A percentile compares a stretch with the other conserved stretches of the same genome.
Evolutionary conservation across 92 coral and sea anemone genomes (phyloP).

Genomic region (Zoanthus sociatus): DNA sequence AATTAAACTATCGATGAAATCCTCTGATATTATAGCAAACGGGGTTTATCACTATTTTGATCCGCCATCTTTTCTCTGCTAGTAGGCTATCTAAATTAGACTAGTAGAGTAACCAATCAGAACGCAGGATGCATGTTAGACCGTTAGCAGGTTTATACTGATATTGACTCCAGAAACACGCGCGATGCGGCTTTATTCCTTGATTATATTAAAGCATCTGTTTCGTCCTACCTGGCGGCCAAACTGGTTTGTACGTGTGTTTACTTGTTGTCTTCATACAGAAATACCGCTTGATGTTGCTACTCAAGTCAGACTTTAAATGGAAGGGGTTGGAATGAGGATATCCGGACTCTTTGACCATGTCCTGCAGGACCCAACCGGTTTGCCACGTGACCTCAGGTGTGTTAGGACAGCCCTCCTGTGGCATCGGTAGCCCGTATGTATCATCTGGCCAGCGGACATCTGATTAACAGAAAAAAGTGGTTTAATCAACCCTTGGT

Average conservation of each 20-base stretch:
- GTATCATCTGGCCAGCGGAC: slow-evolving; percentile 25
- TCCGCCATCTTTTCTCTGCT: no score
- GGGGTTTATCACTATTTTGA: no score
- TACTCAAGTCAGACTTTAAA: slow-evolving; percentile 10
- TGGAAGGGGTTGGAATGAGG: neutral
- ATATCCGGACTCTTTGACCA: slow-evolving; percentile 34
- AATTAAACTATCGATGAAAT: no score
- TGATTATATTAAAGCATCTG: no score
- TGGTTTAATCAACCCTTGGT: no score
- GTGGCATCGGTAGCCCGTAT: slow-evolving; percentile 34
- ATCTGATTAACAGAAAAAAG: neutral
- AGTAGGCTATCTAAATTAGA: no score
- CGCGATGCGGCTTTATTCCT: no score
- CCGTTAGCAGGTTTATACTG: no score
- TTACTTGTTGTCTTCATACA: slow-evolving; percentile 26
- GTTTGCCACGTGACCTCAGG: slow-evolving; percentile 15
- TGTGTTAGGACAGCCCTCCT: slow-evolving; percentile 21
- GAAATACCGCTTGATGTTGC: slow-evolving; percentile 22
- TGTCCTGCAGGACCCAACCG: slow-evolving; percentile 41
- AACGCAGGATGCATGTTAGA: no score
- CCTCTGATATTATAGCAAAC: no score
- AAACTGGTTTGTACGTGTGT: neutral
- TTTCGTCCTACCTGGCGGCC: slow-evolving; percentile 19
- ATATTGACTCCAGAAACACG: no score
- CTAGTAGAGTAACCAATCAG: no score